A percentile compares a stretch with the other conserved stretches of the same genome.
These are phyloP conservation scores for Acronicta psi DNA, from an alignment of 2,888 invertebrate genomes.

Conservation along the genomic window DNA sequence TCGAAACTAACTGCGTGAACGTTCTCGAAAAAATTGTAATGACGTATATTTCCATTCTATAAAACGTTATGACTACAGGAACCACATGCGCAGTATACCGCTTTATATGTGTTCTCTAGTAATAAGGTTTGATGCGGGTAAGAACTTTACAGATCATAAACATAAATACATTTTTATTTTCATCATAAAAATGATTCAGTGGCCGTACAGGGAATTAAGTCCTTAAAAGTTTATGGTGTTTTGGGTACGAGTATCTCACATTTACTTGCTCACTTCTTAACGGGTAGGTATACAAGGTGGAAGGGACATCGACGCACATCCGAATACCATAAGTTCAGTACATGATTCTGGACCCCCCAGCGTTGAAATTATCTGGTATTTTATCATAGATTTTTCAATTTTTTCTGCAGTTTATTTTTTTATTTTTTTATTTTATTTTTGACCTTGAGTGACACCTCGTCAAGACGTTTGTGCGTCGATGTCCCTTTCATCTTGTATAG, in stretches of 20 bases:
- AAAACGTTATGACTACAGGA: conserved; percentile 4
- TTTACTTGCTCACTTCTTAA: neutral
- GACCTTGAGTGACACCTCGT: no score
- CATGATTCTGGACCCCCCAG: no score
- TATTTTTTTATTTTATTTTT: no score
- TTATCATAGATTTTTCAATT: no score
- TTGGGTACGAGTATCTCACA: conserved; percentile 3
- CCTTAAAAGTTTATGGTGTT: conserved; percentile 16
- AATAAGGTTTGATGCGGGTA: conserved; percentile 27
- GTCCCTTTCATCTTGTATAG: no score
- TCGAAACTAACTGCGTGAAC: no score
- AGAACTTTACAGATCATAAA: conserved; percentile 43
- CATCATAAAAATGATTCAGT: conserved; percentile 42
- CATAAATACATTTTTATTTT: conserved; percentile 45
- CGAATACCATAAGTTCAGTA: no score
- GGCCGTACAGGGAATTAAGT: conserved; percentile 26
- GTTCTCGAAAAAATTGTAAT: conserved; percentile 4
- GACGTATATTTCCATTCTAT: conserved; percentile 5
- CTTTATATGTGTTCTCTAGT: conserved; percentile 14
- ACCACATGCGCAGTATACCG: neutral
- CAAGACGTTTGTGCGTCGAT: no score
- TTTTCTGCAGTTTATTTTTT: no score
- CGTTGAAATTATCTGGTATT: no score
- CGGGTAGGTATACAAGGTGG: no score
- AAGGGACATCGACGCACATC: no score